Evolutionary conservation across 2,113 vertebrate species (phyloP), one percentile per base, ranked within the genome.

Genomic region (Illadopsis cleaveri): DNA sequence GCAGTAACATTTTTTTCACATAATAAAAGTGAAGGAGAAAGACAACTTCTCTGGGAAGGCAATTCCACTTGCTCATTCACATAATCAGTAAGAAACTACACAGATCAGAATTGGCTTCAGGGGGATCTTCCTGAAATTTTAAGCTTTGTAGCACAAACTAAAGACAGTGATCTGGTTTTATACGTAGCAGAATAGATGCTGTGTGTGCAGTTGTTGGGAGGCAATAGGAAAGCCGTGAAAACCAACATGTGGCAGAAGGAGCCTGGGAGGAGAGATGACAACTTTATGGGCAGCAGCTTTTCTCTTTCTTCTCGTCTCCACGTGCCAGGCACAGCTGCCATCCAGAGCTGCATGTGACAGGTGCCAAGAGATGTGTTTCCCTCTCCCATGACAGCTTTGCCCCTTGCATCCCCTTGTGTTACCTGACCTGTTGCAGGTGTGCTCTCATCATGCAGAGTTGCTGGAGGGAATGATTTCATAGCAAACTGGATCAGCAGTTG

Each of bases 301-400:
- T 51, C 30, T 82, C 23, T 38, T 1, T 0, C 1, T 0, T 3
- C n/a, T 56, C 0, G 0, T 31, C 66, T 76, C 19, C 40, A 10
- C 0, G 1, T 64, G 70, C 61, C 82, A 76, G 27, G 62, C 70
- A 44, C 40, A 86, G 51, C 71, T 80, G 66, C 56, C 44, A 51
- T 28, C 12, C 35, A 62, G 18, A 51, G n/a, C 23, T 40, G 13
- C 22, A 7, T 38, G 50, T 42, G 40, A 7, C 27, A 35, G 27
- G 21, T 33, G 30, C 76, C 83, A 54, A 50, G 33, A 25, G 68
- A 20, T 4, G 4, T 47, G n/a, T 30, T 38, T 15, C 33, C 3
- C 15, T 56, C 17, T 92, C 11, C 30, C 1, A 2, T 10, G 23
- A 38, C 12, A 45, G 33, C 42, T 45, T 54, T 53, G 17, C 31